Base-by-base conservation (phyloP, 2,113 vertebrate species). In the Eclectus roratus region DNA sequence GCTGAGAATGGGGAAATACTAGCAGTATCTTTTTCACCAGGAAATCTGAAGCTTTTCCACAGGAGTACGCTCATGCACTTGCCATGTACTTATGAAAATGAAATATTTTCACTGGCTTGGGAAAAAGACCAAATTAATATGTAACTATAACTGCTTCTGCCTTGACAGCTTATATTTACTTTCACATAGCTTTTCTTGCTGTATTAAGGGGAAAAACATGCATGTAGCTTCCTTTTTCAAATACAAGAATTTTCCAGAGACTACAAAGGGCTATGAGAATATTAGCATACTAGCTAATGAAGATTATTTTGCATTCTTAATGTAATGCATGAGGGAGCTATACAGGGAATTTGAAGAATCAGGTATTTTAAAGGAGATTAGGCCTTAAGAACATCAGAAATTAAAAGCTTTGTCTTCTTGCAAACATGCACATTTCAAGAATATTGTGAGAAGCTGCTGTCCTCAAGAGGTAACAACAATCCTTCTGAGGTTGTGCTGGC, bases 291-390 rank as follows among this genome's bases (percentile, higher is more conserved):
- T 24, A 84, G 11, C 73, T 94, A 91, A 94, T 92, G 76, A 85
- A 76, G 86, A 72, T 87, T 91, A 72, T 94, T 95, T 96, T 92
- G 27, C 61, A 64, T 79, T 92, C 69, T n/a, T 92, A 89, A 69
- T 82, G 64, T 53, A 88, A 29, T 66, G 44, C 53, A n/a, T 73
- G n/a, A 94, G 66, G 70, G 60, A 91, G 3, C n/a, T 79, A 69
- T 71, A 50, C 19, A 70, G 55, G 41, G 64, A 92, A 83, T 80
- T 94, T 73, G 77, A 84, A 92, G 60, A 88, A 78, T 89, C 84
- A 91, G 87, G 84, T 89, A 82, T 82, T 94, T 92, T 63, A 63
- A 73, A 94, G 70, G 41, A 65, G 66, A 80, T 94, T 82, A 96
- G 19, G 15, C 37, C 35, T 85, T 79, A 72, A 47, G 24, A 85